These are phyloP conservation scores for Agrilus cyanescens DNA, from an alignment of 2,888 invertebrate species.

Conservation along the genomic window DNA sequence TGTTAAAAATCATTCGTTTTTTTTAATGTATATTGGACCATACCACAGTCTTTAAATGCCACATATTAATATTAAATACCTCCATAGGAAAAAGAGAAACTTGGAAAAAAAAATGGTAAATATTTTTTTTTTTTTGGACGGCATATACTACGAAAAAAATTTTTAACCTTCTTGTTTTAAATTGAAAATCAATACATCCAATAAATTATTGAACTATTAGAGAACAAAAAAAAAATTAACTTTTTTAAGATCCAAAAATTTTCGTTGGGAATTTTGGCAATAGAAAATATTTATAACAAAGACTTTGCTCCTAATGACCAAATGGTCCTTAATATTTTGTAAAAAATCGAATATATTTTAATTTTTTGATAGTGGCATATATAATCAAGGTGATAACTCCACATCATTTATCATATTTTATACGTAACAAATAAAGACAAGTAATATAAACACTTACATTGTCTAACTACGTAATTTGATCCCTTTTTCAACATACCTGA, in stretches of 20 bases:
- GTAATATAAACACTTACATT: slow-evolving; percentile 4
- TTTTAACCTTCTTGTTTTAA: too few species aligned
- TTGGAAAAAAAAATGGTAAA: too few species aligned
- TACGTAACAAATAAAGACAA: slow-evolving; percentile 1
- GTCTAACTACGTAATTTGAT: slow-evolving; percentile 33
- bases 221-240: too few species aligned
- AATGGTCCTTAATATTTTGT: too few species aligned
- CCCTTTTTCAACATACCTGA: slow-evolving; percentile 36
- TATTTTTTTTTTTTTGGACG: too few species aligned
- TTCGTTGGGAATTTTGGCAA: too few species aligned
- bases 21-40: slow-evolving; percentile 30
- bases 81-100: not conserved
- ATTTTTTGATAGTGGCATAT: not conserved
- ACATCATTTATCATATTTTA: slow-evolving; percentile 3
- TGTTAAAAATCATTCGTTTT: slow-evolving; percentile 25
- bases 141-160: too few species aligned
- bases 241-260: too few species aligned
- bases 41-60: slow-evolving; percentile 29
- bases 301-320: too few species aligned
- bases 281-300: too few species aligned
- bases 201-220: too few species aligned
- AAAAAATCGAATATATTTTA: not conserved
- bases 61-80: not conserved
- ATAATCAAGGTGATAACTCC: not conserved
- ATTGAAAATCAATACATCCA: too few species aligned